Evolutionary conservation across 2,888 invertebrate genomes (phyloP).

Genomic region (Metacarcinus magister): DNA sequence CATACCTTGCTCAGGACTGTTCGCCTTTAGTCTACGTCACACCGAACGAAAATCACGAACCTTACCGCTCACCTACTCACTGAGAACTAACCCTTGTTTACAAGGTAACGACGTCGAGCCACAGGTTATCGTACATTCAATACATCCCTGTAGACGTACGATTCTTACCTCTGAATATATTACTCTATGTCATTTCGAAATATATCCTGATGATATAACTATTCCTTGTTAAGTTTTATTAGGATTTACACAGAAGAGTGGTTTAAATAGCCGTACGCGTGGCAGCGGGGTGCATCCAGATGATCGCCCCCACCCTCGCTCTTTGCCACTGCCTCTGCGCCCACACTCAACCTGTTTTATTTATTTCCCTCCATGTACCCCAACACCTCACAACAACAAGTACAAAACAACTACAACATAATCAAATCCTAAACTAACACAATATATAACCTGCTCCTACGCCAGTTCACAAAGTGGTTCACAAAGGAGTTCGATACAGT

Average conservation of each 20-base stretch:
- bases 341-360: constrained; percentile 49
- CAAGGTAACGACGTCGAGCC: not conserved
- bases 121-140: constrained; percentile 7
- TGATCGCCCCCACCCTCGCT: constrained; percentile 46
- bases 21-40: constrained; percentile 44
- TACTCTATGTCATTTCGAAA: not conserved
- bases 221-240: not conserved
- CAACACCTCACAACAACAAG: not conserved
- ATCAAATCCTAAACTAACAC: not conserved
- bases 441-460: not conserved
- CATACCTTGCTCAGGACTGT: constrained; percentile 43
- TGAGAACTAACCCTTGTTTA: constrained; percentile 42
- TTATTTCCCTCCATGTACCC: constrained; percentile 7
- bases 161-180: not conserved
- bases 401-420: not conserved
- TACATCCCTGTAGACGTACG: not conserved
- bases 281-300: constrained; percentile 8
- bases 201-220: not conserved
- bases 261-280: not conserved
- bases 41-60: constrained; percentile 10
- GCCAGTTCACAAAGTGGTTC: not conserved
- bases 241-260: not conserved
- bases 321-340: not conserved
- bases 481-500: not conserved
- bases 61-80: not conserved